Conservation (phyloP, 2,797 vertebrate genomes). For the Malacoraja senta region DNA sequence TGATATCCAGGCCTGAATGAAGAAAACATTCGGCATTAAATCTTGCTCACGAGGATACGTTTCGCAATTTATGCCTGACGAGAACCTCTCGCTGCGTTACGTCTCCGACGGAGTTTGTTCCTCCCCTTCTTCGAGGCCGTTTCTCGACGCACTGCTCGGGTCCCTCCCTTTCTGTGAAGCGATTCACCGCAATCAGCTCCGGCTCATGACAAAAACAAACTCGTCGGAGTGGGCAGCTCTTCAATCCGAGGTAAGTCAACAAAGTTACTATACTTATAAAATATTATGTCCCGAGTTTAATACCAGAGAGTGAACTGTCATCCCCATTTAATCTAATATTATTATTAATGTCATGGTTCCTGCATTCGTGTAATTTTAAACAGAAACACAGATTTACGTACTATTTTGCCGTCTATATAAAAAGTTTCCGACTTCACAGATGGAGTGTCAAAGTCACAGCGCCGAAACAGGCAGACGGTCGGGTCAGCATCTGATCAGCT, state of each 20-base stretch:
- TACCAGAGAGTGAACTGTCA: not conserved
- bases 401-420: not conserved
- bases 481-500: conserved; percentile 57
- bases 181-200: not conserved
- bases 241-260: not conserved
- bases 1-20: no score
- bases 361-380: not conserved
- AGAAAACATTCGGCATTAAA: no score
- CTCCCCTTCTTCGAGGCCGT: not conserved
- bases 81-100: not conserved
- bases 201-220: no score
- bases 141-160: not conserved
- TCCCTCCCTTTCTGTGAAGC: not conserved
- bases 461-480: conserved; percentile 33
- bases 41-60: no score
- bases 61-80: not conserved
- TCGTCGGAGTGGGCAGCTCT: not conserved
- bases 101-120: not conserved
- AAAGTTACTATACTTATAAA: not conserved
- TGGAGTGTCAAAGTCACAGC: conserved; percentile 4
- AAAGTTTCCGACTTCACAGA: not conserved
- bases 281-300: not conserved
- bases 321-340: not conserved
- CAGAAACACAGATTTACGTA: not conserved
- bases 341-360: not conserved